Base-by-base conservation (phyloP, 2,797 vertebrate genomes). In the Sus cebifrons region DNA sequence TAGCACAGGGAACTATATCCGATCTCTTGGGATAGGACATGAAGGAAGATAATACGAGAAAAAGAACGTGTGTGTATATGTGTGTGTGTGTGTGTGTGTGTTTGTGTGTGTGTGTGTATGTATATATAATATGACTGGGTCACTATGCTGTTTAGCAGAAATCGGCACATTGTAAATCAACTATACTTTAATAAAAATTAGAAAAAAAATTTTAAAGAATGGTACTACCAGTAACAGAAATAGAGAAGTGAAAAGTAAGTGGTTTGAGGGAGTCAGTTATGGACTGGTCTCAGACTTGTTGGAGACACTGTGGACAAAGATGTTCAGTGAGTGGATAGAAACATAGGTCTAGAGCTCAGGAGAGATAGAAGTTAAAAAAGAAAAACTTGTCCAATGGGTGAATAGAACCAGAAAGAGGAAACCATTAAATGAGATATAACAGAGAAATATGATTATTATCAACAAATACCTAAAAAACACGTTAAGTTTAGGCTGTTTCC, bases 401-500 rank as follows among this genome's bases (percentile, higher is more conserved):
- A 64, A 27, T 73, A 89, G 65, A 75, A 52, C 10, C 29, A 27
- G 6, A 67, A 74, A 96, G 68, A 60, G 20, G 49, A 86, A 73
- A 74, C 23, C 8, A n/a, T 13, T 89, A 78, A 85, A 64, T 49
- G 10, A 85, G 7, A 58, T 29, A 64, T 56, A 79, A 73, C 13
- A 64, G 78, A 93, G 23, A 91, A 77, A 88, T 58, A 9, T 29
- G 68, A 16, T 77, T 86, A 62, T 86, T 44, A 64, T 78, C 58
- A 82, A 52, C 20, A 89, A 77, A 70, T 75, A 23, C 4, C 49
- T 54, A 29, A 71, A 44, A 84, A 44, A 12, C n/a, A 18, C 9
- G 13, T 23, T 12, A 71, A 70, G 20, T 84, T 36, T 36, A 85
- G 36, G 12, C 49, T 52, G 25, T 77, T 36, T 36, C 25, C 14